These are phyloP conservation scores for Acronicta psi DNA, from an alignment of 2,888 invertebrate genomes.

Conservation along the genomic window DNA sequence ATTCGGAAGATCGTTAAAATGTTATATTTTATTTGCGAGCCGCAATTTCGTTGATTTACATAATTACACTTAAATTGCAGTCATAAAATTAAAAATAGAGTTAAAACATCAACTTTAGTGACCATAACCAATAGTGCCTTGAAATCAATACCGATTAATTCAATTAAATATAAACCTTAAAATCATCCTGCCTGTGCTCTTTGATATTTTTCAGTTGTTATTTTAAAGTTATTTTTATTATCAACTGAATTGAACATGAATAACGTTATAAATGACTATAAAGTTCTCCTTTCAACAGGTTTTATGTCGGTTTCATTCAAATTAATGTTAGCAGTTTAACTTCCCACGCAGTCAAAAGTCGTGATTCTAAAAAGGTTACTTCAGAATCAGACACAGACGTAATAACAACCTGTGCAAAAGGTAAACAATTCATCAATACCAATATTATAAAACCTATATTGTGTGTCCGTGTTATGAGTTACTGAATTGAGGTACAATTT, in stretches of 20 bases:
- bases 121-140: background rate
- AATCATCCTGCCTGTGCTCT: background rate
- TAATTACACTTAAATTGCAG: conserved; percentile 22
- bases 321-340: conserved; percentile 35
- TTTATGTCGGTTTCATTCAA: conserved; percentile 49
- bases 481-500: too few relatives aligned
- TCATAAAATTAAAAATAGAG: conserved; percentile 8
- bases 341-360: conserved; percentile 47
- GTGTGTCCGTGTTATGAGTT: background rate
- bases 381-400: conserved; percentile 16
- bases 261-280: conserved; percentile 33
- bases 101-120: background rate
- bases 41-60: conserved; percentile 13
- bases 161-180: background rate
- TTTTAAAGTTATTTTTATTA: conserved; percentile 18
- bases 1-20: conserved; percentile 11
- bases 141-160: background rate
- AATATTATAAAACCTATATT: background rate
- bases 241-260: conserved; percentile 30
- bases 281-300: conserved; percentile 33
- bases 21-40: conserved; percentile 16
- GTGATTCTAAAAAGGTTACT: conserved; percentile 49
- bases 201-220: background rate
- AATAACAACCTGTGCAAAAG: conserved; percentile 2
- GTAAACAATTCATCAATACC: background rate